phyloP scores from a whole-genome alignment of 2,797 vertebrate species.

The Oreochromis mossambicus region DNA sequence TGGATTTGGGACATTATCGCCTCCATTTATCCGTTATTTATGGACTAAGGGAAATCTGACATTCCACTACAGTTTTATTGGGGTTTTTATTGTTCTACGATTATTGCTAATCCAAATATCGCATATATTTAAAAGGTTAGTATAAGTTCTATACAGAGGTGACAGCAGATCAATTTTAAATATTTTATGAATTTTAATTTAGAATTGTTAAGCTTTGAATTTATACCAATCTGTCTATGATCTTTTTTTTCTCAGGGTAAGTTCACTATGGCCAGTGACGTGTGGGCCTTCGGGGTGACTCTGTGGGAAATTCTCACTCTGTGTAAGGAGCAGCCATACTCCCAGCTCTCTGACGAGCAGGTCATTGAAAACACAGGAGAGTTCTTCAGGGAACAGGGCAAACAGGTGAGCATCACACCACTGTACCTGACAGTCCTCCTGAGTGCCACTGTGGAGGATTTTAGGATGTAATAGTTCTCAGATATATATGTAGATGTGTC shows the following conservation, averaged over 20 bases:
- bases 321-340: constrained; percentile 93
- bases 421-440: background rate
- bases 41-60: background rate
- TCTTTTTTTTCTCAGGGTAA: constrained; percentile 81
- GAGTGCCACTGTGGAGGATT: background rate
- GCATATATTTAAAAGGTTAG: background rate
- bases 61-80: background rate
- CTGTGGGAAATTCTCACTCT: constrained; percentile 95
- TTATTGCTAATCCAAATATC: background rate
- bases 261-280: constrained; percentile 95
- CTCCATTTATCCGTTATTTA: background rate
- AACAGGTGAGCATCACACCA: constrained; percentile 78
- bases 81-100: background rate
- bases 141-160: background rate
- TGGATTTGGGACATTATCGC: background rate
- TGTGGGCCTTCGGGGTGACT: constrained; percentile 95
- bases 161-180: background rate
- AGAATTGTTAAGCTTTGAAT: background rate
- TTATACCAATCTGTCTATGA: background rate
- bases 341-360: constrained; percentile 91
- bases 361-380: constrained; percentile 98
- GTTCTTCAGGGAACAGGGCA: constrained; percentile 93
- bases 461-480: background rate
- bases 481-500: background rate
- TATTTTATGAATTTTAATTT: background rate